Evolutionary conservation across 2,888 invertebrate species (phyloP).

Genomic region (Eilema caniola): DNA sequence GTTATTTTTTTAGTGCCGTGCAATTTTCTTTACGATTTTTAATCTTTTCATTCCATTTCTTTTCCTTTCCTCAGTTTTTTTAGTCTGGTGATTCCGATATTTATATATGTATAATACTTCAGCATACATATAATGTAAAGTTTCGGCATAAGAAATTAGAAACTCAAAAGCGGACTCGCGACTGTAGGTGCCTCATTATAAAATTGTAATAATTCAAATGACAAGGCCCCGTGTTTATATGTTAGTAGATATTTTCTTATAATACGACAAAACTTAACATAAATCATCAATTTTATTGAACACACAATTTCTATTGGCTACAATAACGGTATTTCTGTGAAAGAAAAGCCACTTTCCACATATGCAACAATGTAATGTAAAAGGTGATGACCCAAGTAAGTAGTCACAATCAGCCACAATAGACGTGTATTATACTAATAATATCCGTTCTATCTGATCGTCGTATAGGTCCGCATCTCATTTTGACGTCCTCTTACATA

Average conservation of each 20-base stretch:
- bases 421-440: conserved; percentile 66
- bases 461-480: conserved; percentile 52
- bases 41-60: no score
- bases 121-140: background rate
- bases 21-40: no score
- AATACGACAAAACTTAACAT: conserved; percentile 5
- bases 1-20: no score
- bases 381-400: conserved; percentile 47
- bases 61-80: background rate
- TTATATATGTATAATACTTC: background rate
- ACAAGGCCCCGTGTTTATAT: background rate
- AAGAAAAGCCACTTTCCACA: conserved; percentile 29
- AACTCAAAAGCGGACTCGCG: background rate
- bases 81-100: background rate
- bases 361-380: conserved; percentile 50
- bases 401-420: conserved; percentile 66
- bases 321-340: conserved; percentile 14
- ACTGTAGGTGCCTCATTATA: background rate
- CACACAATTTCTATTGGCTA: conserved; percentile 15
- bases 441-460: conserved; percentile 56
- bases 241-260: background rate
- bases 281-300: conserved; percentile 15
- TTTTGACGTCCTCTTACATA: conserved; percentile 21
- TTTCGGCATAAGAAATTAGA: background rate
- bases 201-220: background rate